Evolutionary conservation across 2,797 vertebrate genomes (phyloP).

Genomic region (Nannoperca australis): DNA sequence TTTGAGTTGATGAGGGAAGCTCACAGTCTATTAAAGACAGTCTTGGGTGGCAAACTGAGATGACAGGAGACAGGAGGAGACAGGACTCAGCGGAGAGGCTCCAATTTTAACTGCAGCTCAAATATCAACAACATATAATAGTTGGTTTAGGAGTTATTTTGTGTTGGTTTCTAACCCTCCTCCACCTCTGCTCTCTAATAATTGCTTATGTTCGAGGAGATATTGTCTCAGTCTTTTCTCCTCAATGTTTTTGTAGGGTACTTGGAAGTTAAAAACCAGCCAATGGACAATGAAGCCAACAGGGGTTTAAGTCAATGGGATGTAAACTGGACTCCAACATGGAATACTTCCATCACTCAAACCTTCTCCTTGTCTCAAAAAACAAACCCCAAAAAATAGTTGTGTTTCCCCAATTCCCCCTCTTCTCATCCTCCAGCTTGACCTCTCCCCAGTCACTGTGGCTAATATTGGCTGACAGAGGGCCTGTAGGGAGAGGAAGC

Average conservation of each 20-base stretch:
- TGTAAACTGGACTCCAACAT: slow-evolving; percentile 61
- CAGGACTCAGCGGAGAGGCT: slow-evolving; percentile 34
- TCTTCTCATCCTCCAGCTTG: slow-evolving; percentile 52
- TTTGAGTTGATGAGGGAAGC: slow-evolving; percentile 36
- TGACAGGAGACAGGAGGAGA: slow-evolving; percentile 29
- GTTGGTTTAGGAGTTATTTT: slow-evolving; percentile 47
- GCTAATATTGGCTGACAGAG: slow-evolving; percentile 72
- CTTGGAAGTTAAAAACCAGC: slow-evolving; percentile 44
- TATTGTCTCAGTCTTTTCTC: slow-evolving; percentile 43
- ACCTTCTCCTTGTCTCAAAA: slow-evolving; percentile 35
- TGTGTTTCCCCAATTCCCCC: slow-evolving; percentile 41
- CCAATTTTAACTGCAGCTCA: slow-evolving; percentile 45
- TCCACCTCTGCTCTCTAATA: slow-evolving; percentile 33
- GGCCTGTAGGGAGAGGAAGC: slow-evolving; percentile 63
- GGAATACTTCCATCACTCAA: slow-evolving; percentile 59
- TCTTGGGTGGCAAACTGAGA: slow-evolving; percentile 52
- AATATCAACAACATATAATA: slow-evolving; percentile 39
- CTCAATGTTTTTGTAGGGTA: slow-evolving; percentile 27
- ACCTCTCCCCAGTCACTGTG: slow-evolving; percentile 64
- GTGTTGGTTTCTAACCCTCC: slow-evolving; percentile 43
- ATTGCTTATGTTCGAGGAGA: slow-evolving; percentile 39
- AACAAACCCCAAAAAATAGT: background rate
- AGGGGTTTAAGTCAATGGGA: slow-evolving; percentile 50
- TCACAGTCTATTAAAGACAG: slow-evolving; percentile 38
- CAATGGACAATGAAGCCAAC: slow-evolving; percentile 29